A percentile compares a stretch with the other conserved stretches of the same genome.
Conservation (phyloP, 2,797 vertebrate genomes). For the Podarcis siculus region DNA sequence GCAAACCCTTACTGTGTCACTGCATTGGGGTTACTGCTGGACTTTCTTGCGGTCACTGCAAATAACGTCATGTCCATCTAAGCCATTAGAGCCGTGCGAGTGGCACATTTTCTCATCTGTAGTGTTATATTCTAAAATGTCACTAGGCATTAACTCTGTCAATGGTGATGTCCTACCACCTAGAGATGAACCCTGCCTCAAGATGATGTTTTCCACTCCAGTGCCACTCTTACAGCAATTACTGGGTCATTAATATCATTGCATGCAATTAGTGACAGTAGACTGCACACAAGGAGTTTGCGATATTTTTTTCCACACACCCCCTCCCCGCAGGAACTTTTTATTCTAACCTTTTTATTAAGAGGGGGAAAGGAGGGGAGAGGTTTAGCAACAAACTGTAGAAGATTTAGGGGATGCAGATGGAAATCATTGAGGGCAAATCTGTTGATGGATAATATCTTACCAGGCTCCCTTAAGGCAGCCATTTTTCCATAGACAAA, state of each 20-base stretch:
- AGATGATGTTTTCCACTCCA: constrained; percentile 83
- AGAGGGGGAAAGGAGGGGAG: constrained; percentile 11
- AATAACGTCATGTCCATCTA: constrained; percentile 72
- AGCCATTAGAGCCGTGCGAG: constrained; percentile 65
- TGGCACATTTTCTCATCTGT: constrained; percentile 72
- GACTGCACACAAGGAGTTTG: constrained; percentile 71
- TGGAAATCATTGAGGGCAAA: constrained; percentile 24
- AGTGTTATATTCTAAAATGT: constrained; percentile 80
- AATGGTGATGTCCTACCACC: constrained; percentile 81
- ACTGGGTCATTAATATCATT: constrained; percentile 87
- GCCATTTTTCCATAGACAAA: constrained; percentile 34
- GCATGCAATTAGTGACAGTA: constrained; percentile 79
- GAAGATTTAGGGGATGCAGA: constrained; percentile 37
- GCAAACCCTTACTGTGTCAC: constrained; percentile 66
- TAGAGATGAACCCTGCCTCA: constrained; percentile 80
- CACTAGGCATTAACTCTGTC: constrained; percentile 82
- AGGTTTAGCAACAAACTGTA: constrained; percentile 10
- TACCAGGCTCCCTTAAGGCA: constrained; percentile 25
- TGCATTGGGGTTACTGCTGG: constrained; percentile 69
- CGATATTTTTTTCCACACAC: constrained; percentile 5
- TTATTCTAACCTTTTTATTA: constrained; percentile 63
- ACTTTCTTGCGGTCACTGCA: constrained; percentile 73
- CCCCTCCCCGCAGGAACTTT: constrained; percentile 60
- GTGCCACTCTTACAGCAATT: constrained; percentile 77
- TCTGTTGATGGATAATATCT: constrained; percentile 30